These are phyloP conservation scores for Euura lappo DNA, from an alignment of 1,140 invertebrate genomes.

Conservation along the genomic window DNA sequence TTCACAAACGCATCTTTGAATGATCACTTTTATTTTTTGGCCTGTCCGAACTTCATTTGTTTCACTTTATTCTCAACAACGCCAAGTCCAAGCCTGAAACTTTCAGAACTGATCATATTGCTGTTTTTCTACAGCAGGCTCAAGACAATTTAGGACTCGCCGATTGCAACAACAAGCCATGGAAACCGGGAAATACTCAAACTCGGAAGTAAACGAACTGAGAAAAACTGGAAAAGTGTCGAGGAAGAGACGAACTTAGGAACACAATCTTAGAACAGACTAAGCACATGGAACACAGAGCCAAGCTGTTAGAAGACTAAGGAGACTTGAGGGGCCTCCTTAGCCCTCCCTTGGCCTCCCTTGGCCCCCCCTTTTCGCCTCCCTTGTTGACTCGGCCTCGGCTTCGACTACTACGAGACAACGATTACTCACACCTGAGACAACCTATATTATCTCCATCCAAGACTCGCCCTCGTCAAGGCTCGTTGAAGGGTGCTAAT, in stretches of 20 bases:
- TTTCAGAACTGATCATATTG: too few relatives aligned
- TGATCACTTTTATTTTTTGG: neutral
- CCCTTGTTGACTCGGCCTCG: neutral
- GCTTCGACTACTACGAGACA: neutral
- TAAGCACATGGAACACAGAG: constrained; percentile 45
- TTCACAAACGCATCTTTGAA: constrained; percentile 1
- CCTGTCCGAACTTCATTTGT: neutral
- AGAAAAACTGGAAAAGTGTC: neutral
- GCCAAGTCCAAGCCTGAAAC: too few relatives aligned
- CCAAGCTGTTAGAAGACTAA: constrained; percentile 51
- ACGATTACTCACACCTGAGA: constrained; percentile 45
- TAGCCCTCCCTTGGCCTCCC: constrained; percentile 59
- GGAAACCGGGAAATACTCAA: neutral
- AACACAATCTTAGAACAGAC: neutral
- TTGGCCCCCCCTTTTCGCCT: neutral
- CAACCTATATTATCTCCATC: constrained; percentile 55
- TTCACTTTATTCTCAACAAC: too few relatives aligned
- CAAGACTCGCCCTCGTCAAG: neutral
- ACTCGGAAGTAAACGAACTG: neutral
- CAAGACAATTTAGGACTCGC: neutral
- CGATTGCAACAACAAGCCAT: neutral
- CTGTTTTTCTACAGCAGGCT: neutral
- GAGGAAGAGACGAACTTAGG: neutral
- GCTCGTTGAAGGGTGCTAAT: neutral
- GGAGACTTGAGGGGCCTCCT: constrained; percentile 58